phyloP scores from a whole-genome alignment of 2,113 vertebrate species.

The Aviceda subcristata region DNA sequence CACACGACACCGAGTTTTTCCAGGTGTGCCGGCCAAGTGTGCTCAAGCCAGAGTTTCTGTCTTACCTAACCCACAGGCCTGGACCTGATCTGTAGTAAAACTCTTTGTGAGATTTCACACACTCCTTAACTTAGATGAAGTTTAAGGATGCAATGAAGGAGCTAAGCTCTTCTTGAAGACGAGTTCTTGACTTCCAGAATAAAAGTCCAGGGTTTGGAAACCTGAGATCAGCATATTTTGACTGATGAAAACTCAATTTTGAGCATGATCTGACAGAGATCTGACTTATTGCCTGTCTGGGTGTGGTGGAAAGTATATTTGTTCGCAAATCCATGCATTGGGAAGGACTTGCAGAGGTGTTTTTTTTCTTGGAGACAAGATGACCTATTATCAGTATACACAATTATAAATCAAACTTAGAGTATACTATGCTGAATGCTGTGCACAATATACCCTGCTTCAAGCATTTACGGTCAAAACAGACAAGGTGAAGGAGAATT shows the following conservation, averaged over 20 bases:
- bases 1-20: not conserved
- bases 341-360: not conserved
- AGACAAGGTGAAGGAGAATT: not conserved
- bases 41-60: slow-evolving; percentile 17
- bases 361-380: not conserved
- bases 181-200: not conserved
- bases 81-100: not conserved
- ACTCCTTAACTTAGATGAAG: not conserved
- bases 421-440: not conserved
- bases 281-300: not conserved
- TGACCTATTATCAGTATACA: not conserved
- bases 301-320: not conserved
- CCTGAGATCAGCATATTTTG: not conserved
- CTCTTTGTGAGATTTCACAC: not conserved
- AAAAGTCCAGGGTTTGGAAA: not conserved
- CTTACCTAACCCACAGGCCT: not conserved
- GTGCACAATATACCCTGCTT: not conserved
- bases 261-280: not conserved
- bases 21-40: not conserved
- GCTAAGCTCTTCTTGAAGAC: not conserved
- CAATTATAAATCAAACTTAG: not conserved
- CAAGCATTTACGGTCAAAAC: not conserved
- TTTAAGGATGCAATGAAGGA: not conserved
- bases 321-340: not conserved
- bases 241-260: not conserved